Base-by-base conservation (phyloP, 35 echinoderm and acorn worm genomes). In the Ophiothrix spiculata region DNA sequence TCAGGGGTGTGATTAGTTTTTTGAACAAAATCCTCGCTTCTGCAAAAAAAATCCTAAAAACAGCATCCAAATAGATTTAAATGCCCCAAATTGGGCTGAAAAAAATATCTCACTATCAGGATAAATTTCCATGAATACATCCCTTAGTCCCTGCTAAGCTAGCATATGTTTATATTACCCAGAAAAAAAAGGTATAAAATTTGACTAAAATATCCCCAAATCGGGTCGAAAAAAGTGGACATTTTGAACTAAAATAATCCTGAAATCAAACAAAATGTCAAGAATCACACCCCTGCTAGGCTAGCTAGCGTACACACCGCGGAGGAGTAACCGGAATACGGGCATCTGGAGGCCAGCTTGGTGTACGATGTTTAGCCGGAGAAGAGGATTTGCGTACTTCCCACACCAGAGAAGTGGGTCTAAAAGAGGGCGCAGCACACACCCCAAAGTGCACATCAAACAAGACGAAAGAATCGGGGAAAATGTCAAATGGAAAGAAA, bases 361-460 rank as follows among this genome's bases (percentile, higher is more conserved):
- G 96, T 69, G 96, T 75, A 56, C 95, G 80, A 63, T 90, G 83
- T 86, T 99, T 99, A 36, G 91, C 82, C 76, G 96, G 96, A 40
- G 96, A 99, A 42, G 96, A 99, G 11, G 92, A 91, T 83, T 99
- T 99, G 56, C 96, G 84, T 23, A 99, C 96, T 86, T 99, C 96
- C 95, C 96, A 99, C 36, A 94, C 96, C 81, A 99, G 84, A 64
- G 91, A 94, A 36, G 96, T 99, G 33, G 96, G 96, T 89, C 96
- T 99, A 73, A 74, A 86, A 49, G 64, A 33, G 75, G 45, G 75
- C 6, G 60, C 88, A 79, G 87, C 80, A 32, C 21, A 37, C 29
- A 79, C 74, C 78, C 33, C 41, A 34, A 88, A 75, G 56, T 77
- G 36, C 41, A 63, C 25, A 75, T 39, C 56, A 78, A 78, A 31